Evolutionary conservation across 2,888 invertebrate species (phyloP).

Genomic region (Coelopa pilipes): DNA sequence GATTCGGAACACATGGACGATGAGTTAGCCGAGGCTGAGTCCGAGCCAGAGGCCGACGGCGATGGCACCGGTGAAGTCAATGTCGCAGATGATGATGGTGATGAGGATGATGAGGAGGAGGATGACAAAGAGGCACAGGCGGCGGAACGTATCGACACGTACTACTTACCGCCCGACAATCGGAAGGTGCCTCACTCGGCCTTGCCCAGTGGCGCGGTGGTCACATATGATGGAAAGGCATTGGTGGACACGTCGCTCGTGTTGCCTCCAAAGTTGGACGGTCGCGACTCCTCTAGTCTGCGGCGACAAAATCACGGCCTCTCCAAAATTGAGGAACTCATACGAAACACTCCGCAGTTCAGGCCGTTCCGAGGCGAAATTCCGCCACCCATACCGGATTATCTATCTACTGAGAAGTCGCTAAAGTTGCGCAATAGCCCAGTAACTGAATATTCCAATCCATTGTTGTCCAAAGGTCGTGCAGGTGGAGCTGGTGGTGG

Average conservation of each 20-base stretch:
- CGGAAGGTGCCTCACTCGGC: conserved; percentile 61
- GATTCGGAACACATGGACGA: not conserved
- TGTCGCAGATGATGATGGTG: conserved; percentile 34
- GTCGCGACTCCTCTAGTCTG: conserved; percentile 48
- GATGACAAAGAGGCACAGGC: conserved; percentile 70
- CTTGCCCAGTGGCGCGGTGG: conserved; percentile 71
- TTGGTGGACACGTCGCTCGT: conserved; percentile 75
- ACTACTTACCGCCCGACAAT: conserved; percentile 78
- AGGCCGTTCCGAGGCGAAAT: conserved; percentile 80
- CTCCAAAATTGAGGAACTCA: conserved; percentile 71
- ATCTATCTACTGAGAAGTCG: conserved; percentile 60
- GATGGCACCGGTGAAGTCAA: conserved; percentile 32
- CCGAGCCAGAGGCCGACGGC: not conserved
- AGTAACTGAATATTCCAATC: conserved; percentile 53
- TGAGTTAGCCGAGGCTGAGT: too few species aligned
- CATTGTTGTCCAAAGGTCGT: conserved; percentile 32
- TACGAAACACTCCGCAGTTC: conserved; percentile 77
- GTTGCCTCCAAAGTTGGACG: conserved; percentile 65
- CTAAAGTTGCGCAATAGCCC: conserved; percentile 59
- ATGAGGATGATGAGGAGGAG: conserved; percentile 59
- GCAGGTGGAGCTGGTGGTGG: not conserved
- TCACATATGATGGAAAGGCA: conserved; percentile 81
- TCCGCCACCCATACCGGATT: conserved; percentile 71
- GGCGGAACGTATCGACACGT: conserved; percentile 77
- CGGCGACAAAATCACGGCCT: conserved; percentile 56